Evolutionary conservation across 2,113 vertebrate genomes (phyloP), one percentile per base, ranked within the genome.

Genomic region (Osmerus eperlanus): DNA sequence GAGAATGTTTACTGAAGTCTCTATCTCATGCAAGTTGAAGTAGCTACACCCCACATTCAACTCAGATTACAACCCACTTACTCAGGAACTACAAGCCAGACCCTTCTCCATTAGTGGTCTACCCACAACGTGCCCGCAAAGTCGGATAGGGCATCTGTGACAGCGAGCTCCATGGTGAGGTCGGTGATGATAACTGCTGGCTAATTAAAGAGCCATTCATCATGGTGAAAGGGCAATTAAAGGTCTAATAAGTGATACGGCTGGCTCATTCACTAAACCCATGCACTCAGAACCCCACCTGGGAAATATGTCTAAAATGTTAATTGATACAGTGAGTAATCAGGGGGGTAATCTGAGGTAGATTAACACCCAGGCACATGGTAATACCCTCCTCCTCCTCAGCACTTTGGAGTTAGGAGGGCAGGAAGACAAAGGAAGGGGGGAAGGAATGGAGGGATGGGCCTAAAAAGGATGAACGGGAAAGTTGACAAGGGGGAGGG

Each of bases 181-280:
- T 76, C 75, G 67, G 72, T 75, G 78, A 81, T 80, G 86, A 88
- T 90, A 89, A 89, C 86, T 75, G 78, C 75, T 81, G 61, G 73
- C 86, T 89, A 90, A 90, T 89, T 90, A 90, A 90, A 89, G 87
- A 89, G 84, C 85, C 88, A 90, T 90, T 90, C 84, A 85, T 86
- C 78, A 84, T 81, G 86, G 86, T 87, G 85, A 89, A 90, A 88
- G 89, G 83, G 83, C 89, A 89, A 90, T 90, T 90, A 90, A 90
- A 88, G 86, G 83, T 83, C 85, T 85, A 88, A 88, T 88, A 88
- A 88, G 88, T 88, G 86, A 90, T 89, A 88, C 87, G 87, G 79
- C 78, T 81, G 41, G 58, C 84, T 84, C 78, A 77, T 85, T 89
- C 85, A 81, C 88, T 84, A 78, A 84, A 85, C 82, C 75, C 14